phyloP scores from a whole-genome alignment of 2,797 vertebrate species.

The Melopsittacus undulatus region DNA sequence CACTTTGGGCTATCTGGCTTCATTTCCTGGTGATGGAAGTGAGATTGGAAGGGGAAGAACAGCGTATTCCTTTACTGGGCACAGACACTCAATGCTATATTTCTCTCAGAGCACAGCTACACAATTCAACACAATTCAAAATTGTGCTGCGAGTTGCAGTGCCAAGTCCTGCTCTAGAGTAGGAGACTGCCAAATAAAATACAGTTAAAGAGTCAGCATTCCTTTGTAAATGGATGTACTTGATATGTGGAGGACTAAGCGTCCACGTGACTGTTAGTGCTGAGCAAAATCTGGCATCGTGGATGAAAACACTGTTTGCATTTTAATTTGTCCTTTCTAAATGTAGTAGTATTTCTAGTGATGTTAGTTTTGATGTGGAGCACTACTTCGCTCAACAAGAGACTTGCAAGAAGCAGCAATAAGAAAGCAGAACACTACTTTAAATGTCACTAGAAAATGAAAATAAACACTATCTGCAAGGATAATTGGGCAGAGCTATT shows the following conservation, averaged over 20 bases:
- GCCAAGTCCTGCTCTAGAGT: slow-evolving; percentile 39
- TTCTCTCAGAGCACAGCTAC: neutral
- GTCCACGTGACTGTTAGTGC: neutral
- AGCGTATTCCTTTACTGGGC: neutral
- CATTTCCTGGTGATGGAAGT: slow-evolving; percentile 18
- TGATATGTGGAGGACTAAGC: neutral
- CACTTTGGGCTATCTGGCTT: slow-evolving; percentile 32
- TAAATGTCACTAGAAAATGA: slow-evolving; percentile 1
- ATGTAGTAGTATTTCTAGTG: neutral
- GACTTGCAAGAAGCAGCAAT: neutral
- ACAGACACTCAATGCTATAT: neutral
- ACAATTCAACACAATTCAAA: slow-evolving; percentile 3
- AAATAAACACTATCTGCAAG: neutral
- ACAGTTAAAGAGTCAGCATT: slow-evolving; percentile 34
- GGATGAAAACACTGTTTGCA: slow-evolving; percentile 5
- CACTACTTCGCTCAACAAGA: neutral
- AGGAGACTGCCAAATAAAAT: slow-evolving; percentile 48
- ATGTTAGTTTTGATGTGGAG: neutral
- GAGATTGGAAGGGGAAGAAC: slow-evolving; percentile 26
- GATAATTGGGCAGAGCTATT: neutral
- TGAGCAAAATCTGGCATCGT: neutral
- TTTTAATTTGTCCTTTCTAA: slow-evolving; percentile 25
- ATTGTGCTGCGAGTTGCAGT: neutral
- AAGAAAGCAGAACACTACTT: neutral
- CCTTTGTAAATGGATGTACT: slow-evolving; percentile 34